A percentile compares a stretch with the other conserved stretches of the same genome.
Evolutionary conservation across 2,888 invertebrate genomes (phyloP).

Genomic region (Belgica antarctica): DNA sequence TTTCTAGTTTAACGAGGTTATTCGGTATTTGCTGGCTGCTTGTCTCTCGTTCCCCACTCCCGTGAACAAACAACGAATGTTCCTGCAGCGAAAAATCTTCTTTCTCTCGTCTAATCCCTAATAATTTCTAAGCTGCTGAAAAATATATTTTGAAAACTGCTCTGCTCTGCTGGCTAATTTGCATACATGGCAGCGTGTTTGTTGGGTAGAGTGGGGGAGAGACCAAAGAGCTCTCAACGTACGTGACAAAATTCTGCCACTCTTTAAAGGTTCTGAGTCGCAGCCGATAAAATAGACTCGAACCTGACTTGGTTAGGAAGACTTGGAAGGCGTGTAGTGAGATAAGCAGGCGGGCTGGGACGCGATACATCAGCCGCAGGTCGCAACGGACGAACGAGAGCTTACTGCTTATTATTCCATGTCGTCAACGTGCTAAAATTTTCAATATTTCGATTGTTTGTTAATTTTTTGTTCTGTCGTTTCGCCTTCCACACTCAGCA

Average conservation of each 20-base stretch:
- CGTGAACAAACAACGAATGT: background rate
- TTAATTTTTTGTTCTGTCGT: slow-evolving; percentile 3
- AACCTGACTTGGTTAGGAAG: slow-evolving; percentile 9
- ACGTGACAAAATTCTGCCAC: slow-evolving; percentile 36
- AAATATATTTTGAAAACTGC: slow-evolving; percentile 12
- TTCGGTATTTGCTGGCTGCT: background rate
- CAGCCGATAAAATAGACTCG: slow-evolving; percentile 16
- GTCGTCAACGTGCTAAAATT: slow-evolving; percentile 38
- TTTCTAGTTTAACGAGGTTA: slow-evolving; percentile 34
- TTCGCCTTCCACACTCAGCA: background rate
- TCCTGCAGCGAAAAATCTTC: background rate
- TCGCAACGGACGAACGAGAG: slow-evolving; percentile 12
- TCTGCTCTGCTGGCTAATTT: slow-evolving; percentile 28
- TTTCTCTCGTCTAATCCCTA: background rate
- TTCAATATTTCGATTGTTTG: slow-evolving; percentile 34
- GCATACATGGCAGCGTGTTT: slow-evolving; percentile 36
- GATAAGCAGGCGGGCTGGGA: no score
- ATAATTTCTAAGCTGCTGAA: slow-evolving; percentile 10
- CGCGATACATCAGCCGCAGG: no score
- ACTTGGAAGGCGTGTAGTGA: no score
- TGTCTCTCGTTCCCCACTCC: slow-evolving; percentile 1
- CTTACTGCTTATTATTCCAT: slow-evolving; percentile 34
- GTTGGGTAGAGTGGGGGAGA: no score
- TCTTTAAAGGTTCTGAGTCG: background rate
- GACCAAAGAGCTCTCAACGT: background rate